Base-by-base conservation (phyloP, 2,113 vertebrate genomes). In the Periophthalmus modestus region DNA sequence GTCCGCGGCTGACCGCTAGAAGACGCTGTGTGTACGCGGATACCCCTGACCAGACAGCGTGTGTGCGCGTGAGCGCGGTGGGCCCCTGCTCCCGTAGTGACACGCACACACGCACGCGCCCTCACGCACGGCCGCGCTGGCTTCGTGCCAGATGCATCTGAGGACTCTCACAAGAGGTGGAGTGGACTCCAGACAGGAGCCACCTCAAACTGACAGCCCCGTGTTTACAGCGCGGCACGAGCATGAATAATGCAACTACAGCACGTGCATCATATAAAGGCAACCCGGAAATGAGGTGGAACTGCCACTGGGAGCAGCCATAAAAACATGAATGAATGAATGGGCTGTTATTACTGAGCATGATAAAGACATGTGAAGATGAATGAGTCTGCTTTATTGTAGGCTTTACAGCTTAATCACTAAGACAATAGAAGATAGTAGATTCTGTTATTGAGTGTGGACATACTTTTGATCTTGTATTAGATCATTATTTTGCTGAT, bases 131-230 rank as follows among this genome's bases (percentile, higher is more conserved):
- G 10, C 69, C 24, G 66, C 87, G 70, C 93, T 96, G 96, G 95
- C 96, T 93, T 91, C 89, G 90, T 84, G 95, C 96, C 96, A 96
- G 85, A 88, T 86, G 82, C 80, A 89, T 74, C 88, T 82, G 81
- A 89, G 91, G 96, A 91, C 89, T 87, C 89, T 88, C 80, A 86
- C 85, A 98, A 98, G 94, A 97, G 93, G 93, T 85, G 96, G 96
- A 93, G 89, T 95, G 96, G 95, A 97, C 89, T 92, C 63, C 18
- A 12, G 80, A 87, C 78, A 85, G 89, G 90, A 93, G 92, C 89
- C 90, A 83, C 89, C 88, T 86, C 39, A 46, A 52, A 14, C 67
- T 74, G 78, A 75, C 71, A 47, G 69, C 43, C 5, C 0, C 34
- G 58, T 11, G 28, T 14, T 36, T 50, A n/a, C 43, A 66, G 39